Conservation (phyloP, 2,888 invertebrate genomes). For the Mesochorus sp. region DNA sequence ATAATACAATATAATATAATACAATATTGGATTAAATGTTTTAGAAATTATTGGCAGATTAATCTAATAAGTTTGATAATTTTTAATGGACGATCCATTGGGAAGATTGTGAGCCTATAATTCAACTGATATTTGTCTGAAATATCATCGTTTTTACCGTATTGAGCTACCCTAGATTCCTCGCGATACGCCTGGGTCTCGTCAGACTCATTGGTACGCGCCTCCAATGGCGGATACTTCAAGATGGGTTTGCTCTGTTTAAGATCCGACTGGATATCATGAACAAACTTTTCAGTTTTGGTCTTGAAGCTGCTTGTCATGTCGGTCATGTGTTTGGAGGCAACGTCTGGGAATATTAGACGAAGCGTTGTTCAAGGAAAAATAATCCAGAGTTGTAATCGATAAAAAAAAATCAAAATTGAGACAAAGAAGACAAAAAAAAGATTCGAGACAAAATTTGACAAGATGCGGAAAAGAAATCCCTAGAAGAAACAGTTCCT, state of each 20-base stretch:
- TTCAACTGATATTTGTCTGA: slow-evolving; percentile 1
- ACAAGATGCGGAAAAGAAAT: slow-evolving; percentile 49
- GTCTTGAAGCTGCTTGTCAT: slow-evolving; percentile 88
- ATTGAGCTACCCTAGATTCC: slow-evolving; percentile 87
- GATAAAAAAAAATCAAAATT: no score
- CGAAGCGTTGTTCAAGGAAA: no score
- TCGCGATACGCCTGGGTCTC: slow-evolving; percentile 88
- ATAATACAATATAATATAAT: no score
- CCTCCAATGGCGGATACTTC: slow-evolving; percentile 80
- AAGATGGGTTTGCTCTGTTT: slow-evolving; percentile 82
- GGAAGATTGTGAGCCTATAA: slow-evolving; percentile 31
- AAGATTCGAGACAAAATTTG: not conserved
- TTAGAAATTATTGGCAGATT: no score
- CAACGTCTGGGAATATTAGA: slow-evolving; percentile 81
- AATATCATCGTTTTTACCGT: slow-evolving; percentile 85
- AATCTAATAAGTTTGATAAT: no score
- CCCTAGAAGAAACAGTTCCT: slow-evolving; percentile 64
- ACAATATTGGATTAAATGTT: no score
- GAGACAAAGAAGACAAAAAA: slow-evolving; percentile 5
- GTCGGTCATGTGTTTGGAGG: slow-evolving; percentile 86
- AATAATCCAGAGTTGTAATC: no score
- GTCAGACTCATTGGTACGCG: slow-evolving; percentile 77
- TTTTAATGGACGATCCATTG: no score
- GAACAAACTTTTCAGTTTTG: slow-evolving; percentile 87
- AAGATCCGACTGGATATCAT: slow-evolving; percentile 86